Evolutionary conservation across 2,113 vertebrate species (phyloP).

Genomic region (Bambusicola thoracicus): DNA sequence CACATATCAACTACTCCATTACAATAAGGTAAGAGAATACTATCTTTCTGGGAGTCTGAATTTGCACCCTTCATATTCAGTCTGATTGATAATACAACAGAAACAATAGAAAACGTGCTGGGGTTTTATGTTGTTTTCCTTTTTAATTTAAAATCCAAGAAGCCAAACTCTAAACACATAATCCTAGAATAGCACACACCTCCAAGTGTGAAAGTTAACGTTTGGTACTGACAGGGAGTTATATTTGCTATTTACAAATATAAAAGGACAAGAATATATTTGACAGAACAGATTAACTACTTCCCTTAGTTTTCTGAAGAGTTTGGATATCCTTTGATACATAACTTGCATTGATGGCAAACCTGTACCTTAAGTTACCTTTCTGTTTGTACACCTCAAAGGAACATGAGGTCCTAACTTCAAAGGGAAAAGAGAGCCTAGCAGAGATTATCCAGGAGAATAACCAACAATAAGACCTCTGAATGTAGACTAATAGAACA

Average conservation of each 20-base stretch:
- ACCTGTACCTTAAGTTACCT: background rate
- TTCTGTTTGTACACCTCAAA: background rate
- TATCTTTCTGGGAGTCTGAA: background rate
- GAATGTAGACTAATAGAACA: background rate
- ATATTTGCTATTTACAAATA: background rate
- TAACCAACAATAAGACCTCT: background rate
- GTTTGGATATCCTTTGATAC: background rate
- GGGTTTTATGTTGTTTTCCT: background rate
- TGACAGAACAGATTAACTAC: background rate
- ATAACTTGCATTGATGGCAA: background rate
- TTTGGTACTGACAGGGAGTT: background rate
- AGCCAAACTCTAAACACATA: background rate
- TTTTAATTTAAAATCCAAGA: background rate
- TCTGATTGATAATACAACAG: background rate
- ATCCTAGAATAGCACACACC: background rate
- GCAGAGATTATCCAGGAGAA: background rate
- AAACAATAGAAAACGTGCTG: rapidly evolving
- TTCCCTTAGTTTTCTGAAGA: background rate
- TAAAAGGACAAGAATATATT: background rate
- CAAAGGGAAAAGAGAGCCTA: background rate
- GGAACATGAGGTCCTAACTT: background rate
- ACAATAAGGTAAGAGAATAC: background rate
- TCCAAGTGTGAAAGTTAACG: background rate
- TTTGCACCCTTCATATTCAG: background rate
- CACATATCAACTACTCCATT: rapidly evolving